Evolutionary conservation across 1,140 invertebrate genomes (phyloP), one percentile per base, ranked within the genome.

Genomic region (Maconellicoccus hirsutus): DNA sequence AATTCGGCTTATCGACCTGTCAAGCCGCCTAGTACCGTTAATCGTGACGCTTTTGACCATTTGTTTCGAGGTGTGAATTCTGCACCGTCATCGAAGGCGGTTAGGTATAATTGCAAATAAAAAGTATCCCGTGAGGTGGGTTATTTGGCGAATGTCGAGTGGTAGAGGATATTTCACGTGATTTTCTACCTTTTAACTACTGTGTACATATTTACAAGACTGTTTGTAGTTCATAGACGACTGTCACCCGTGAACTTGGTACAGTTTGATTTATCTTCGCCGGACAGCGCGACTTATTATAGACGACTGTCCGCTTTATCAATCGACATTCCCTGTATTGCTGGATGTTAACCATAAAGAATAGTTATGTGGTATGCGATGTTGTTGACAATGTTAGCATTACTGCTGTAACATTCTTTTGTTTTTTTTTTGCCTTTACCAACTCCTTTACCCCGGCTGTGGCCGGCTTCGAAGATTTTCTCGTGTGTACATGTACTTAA

Each of bases 261-360:
- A 66, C 61, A 66, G 3, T 66, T 66, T 66, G 61, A 66, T 66
- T 66, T 66, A 66, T 66, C 61, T 23, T 66, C 25, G 21, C 19
- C 22, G 22, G 61, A 66, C 61, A 66, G 61, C 25, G 25, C 61
- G 61, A 26, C 61, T 66, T 66, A 23, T 26, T 16, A 23, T 66
- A 66, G 61, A 66, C 61, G 61, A 66, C 61, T 66, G 61, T 66
- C 61, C 22, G 61, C 61, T 66, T 66, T 66, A 66, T 66, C 61
- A 66, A 66, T 66, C 61, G 61, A 26, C 61, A 66, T 66, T 66
- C 61, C 16, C 42, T 22, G 61, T 66, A 66, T 66, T 23, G 61
- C 61, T 66, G 22, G 19, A 26, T 66, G 61, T 66, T 52, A 66
- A 66, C 61, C 61, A 66, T 66, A 66, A 66, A 23, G 25, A 66